phyloP scores from a whole-genome alignment of 2,888 invertebrate genomes.

The Tinea semifulvella region DNA sequence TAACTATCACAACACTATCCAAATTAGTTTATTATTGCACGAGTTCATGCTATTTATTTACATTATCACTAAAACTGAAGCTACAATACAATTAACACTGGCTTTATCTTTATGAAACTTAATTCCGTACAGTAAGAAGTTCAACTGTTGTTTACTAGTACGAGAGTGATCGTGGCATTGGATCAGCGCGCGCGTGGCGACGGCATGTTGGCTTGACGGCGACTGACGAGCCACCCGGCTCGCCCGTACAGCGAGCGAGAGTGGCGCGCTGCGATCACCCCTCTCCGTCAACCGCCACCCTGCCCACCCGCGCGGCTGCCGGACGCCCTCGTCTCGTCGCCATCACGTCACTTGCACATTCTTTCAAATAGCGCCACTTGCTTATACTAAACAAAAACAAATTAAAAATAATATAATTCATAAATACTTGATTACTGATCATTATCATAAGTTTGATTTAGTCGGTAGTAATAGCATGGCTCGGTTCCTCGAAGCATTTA shows the following conservation, averaged over 20 bases:
- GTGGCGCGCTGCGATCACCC: conserved; percentile 44
- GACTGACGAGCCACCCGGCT: conserved; percentile 40
- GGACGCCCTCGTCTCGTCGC: conserved; percentile 19
- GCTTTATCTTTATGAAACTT: conserved; percentile 3
- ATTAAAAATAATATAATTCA: background rate
- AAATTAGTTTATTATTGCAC: too few relatives aligned
- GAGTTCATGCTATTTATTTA: too few relatives aligned
- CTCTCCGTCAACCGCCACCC: conserved; percentile 33
- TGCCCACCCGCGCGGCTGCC: conserved; percentile 29
- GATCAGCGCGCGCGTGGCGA: conserved; percentile 44
- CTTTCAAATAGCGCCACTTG: too few relatives aligned
- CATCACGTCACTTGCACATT: conserved; percentile 56
- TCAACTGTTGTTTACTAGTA: conserved; percentile 44
- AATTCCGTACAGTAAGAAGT: conserved; percentile 29
- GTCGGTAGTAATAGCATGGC: too few relatives aligned
- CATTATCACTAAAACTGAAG: conserved; percentile 12
- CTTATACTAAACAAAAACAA: background rate
- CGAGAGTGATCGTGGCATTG: conserved; percentile 34
- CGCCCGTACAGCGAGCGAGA: conserved; percentile 37
- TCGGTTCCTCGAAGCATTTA: too few relatives aligned
- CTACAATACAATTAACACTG: too few relatives aligned
- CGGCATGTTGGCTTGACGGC: conserved; percentile 53
- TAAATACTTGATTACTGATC: too few relatives aligned
- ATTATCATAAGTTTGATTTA: too few relatives aligned
- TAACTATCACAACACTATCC: conserved; percentile 9